Conservation (phyloP, 2,888 invertebrate species). For the Hyposoter didymator region DNA sequence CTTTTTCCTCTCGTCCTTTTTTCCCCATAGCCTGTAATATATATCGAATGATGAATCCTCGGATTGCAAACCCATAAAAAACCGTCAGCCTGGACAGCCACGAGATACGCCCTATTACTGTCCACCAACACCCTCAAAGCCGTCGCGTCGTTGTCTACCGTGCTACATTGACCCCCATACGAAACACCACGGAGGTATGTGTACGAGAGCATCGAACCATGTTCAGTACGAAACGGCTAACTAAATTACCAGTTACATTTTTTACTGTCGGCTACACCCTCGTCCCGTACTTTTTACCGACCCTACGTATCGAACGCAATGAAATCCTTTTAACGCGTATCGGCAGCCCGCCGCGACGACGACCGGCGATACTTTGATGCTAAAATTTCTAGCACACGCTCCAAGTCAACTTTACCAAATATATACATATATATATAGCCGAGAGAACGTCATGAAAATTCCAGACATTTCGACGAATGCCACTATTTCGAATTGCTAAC, state of each 20-base stretch:
- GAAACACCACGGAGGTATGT: constrained; percentile 20
- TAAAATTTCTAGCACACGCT: constrained; percentile 19
- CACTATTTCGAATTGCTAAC: constrained; percentile 2
- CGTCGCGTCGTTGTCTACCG: constrained; percentile 64
- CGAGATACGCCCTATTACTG: constrained; percentile 84
- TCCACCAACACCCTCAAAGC: constrained; percentile 77
- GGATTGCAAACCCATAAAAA: constrained; percentile 83
- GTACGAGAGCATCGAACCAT: constrained; percentile 61
- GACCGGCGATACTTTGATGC: constrained; percentile 35
- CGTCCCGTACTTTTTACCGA: constrained; percentile 78
- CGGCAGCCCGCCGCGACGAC: constrained; percentile 52
- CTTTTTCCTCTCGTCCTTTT: background rate
- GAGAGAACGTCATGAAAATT: constrained; percentile 18
- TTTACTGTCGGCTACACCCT: constrained; percentile 81
- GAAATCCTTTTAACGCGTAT: constrained; percentile 76
- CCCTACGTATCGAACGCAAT: constrained; percentile 81
- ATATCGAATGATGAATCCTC: constrained; percentile 83
- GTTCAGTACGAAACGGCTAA: constrained; percentile 82
- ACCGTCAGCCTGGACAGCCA: constrained; percentile 82
- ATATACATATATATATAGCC: too few species aligned
- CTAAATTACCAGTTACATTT: constrained; percentile 84
- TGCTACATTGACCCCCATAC: constrained; percentile 55
- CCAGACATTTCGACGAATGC: constrained; percentile 21
- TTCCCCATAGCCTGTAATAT: constrained; percentile 75
- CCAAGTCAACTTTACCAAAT: constrained; percentile 44